phyloP scores from a whole-genome alignment of 2,113 vertebrate species.

The Cyphomyrus plagiostoma region DNA sequence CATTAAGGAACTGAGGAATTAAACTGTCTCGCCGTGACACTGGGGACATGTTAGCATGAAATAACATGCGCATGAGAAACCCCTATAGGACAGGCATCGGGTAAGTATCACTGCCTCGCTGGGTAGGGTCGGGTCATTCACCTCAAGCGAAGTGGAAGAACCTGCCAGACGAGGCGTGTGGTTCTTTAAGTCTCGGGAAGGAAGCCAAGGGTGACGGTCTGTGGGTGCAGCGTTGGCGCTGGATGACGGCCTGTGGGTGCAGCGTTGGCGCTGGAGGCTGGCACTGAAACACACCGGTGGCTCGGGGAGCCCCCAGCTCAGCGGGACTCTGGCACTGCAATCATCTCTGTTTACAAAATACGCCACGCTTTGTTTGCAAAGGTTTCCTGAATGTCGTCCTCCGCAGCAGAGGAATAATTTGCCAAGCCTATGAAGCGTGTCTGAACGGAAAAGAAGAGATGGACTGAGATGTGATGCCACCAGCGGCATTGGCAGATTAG shows the following conservation, averaged over 20 bases:
- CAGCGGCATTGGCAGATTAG: neutral
- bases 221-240: too few species aligned
- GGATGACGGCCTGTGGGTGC: neutral
- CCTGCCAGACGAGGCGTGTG: neutral
- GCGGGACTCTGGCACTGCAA: slow-evolving; percentile 14
- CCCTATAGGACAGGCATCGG: neutral
- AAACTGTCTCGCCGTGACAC: slow-evolving; percentile 34
- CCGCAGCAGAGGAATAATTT: neutral
- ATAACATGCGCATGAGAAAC: neutral
- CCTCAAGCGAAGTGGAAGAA: neutral
- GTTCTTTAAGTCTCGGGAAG: neutral
- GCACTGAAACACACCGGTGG: neutral
- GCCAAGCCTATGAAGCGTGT: neutral
- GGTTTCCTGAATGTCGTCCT: slow-evolving; percentile 13
- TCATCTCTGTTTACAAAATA: slow-evolving; percentile 25
- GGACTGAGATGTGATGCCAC: neutral
- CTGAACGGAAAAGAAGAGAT: neutral
- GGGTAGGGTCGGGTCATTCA: neutral
- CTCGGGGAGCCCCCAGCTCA: slow-evolving; percentile 9
- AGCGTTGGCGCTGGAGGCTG: neutral
- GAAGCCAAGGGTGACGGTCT: neutral
- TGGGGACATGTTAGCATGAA: neutral
- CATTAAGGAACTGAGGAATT: slow-evolving; percentile 33
- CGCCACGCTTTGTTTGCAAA: slow-evolving; percentile 19
- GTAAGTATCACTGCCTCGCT: neutral